Evolutionary conservation across 2,113 vertebrate genomes (phyloP).

Genomic region (Otocyon megalotis): DNA sequence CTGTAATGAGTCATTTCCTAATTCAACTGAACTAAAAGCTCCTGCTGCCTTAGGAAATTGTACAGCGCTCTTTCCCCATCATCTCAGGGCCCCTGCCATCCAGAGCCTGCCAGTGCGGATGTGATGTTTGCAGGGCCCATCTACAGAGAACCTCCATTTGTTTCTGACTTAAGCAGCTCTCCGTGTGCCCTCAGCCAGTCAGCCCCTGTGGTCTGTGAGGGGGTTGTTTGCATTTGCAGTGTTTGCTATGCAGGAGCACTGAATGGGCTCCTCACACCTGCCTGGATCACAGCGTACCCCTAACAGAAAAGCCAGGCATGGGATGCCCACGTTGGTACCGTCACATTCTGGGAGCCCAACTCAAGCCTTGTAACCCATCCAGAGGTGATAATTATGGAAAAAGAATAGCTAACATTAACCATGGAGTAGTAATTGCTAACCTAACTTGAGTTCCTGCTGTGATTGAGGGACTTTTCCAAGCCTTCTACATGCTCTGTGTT

Average conservation of each 20-base stretch:
- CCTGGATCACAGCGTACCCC: background rate
- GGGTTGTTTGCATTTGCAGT: background rate
- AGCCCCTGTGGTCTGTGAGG: background rate
- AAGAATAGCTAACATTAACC: background rate
- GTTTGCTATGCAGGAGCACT: background rate
- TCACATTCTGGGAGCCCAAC: background rate
- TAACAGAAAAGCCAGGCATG: background rate
- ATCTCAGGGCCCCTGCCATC: background rate
- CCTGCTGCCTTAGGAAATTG: slow-evolving; percentile 36
- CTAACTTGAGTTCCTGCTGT: background rate
- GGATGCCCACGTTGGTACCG: rapidly evolving
- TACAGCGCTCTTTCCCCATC: background rate
- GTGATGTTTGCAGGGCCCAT: background rate
- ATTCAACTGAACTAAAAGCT: background rate
- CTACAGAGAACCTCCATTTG: background rate
- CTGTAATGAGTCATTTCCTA: slow-evolving; percentile 10
- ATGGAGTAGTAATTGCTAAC: background rate
- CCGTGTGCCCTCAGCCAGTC: background rate
- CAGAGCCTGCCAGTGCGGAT: rapidly evolving
- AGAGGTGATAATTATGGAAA: background rate
- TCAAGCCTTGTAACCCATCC: background rate
- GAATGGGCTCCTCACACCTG: background rate
- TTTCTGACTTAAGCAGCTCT: background rate
- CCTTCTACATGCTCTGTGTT: background rate
- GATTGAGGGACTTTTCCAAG: background rate